These are phyloP conservation scores for Mus minutoides DNA, from an alignment of 2,797 vertebrate genomes.

Conservation along the genomic window DNA sequence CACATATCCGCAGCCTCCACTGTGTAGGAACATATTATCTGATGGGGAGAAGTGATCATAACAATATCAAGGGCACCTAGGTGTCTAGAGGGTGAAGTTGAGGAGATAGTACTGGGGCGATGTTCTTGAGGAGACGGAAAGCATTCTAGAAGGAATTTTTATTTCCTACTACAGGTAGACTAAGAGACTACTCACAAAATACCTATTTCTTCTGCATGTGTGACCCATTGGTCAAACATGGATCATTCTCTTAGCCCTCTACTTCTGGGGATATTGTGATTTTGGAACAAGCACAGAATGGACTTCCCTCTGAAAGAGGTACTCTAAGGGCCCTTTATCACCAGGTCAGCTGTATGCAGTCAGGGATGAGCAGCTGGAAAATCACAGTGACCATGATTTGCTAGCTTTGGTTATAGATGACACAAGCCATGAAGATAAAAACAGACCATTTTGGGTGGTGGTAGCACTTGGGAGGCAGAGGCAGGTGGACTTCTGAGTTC, in stretches of 20 bases:
- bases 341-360: background rate
- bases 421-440: background rate
- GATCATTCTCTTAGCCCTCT: background rate
- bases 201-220: background rate
- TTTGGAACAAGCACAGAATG: background rate
- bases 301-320: background rate
- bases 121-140: background rate
- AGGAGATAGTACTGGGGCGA: background rate
- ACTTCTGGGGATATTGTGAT: background rate
- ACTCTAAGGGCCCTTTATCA: background rate
- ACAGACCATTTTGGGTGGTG: no score
- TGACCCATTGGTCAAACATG: background rate
- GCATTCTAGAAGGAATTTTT: background rate
- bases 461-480: no score
- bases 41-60: background rate
- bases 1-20: background rate
- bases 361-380: background rate
- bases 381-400: background rate
- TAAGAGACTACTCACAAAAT: background rate
- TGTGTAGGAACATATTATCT: background rate
- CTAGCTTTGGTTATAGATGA: background rate
- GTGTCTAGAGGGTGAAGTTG: background rate
- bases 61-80: background rate
- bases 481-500: no score
- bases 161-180: background rate